Percentiles rank a stretch among this genome's conserved stretches.
phyloP scores from a whole-genome alignment of 2,797 vertebrate species.

The Brotula barbata region DNA sequence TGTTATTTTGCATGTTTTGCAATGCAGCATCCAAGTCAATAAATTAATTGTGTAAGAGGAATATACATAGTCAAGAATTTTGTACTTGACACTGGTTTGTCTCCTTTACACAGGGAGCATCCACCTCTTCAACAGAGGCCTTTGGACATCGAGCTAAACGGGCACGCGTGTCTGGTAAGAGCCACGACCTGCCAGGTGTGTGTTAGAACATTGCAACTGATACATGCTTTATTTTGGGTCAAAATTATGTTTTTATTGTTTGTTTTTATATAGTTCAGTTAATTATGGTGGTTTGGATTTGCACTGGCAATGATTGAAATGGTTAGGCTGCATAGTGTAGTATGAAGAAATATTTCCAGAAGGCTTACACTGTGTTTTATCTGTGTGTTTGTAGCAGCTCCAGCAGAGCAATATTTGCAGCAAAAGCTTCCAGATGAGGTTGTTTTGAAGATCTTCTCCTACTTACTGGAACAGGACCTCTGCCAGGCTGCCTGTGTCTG shows the following conservation, averaged over 20 bases:
- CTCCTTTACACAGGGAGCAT: slow-evolving; percentile 86
- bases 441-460: slow-evolving; percentile 98
- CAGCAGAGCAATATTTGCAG: slow-evolving; percentile 99
- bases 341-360: slow-evolving; percentile 13
- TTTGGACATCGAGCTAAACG: slow-evolving; percentile 98
- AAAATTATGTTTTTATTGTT: not conserved
- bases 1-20: not conserved
- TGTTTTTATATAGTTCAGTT: slow-evolving; percentile 3
- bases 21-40: slow-evolving; percentile 14
- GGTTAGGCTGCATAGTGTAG: slow-evolving; percentile 14
- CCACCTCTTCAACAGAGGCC: slow-evolving; percentile 96
- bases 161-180: slow-evolving; percentile 97
- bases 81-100: slow-evolving; percentile 30
- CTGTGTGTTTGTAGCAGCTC: slow-evolving; percentile 82
- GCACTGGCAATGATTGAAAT: slow-evolving; percentile 30
- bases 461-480: slow-evolving; percentile 97
- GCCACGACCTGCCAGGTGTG: slow-evolving; percentile 97
- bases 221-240: slow-evolving; percentile 7
- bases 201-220: slow-evolving; percentile 56
- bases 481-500: slow-evolving; percentile 99
- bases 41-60: slow-evolving; percentile 23
- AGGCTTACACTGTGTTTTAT: slow-evolving; percentile 23
- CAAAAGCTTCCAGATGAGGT: slow-evolving; percentile 99
- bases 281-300: slow-evolving; percentile 19
- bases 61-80: slow-evolving; percentile 15